Evolutionary conservation across 2,888 invertebrate species (phyloP).

Genomic region (Drosophila borealis): DNA sequence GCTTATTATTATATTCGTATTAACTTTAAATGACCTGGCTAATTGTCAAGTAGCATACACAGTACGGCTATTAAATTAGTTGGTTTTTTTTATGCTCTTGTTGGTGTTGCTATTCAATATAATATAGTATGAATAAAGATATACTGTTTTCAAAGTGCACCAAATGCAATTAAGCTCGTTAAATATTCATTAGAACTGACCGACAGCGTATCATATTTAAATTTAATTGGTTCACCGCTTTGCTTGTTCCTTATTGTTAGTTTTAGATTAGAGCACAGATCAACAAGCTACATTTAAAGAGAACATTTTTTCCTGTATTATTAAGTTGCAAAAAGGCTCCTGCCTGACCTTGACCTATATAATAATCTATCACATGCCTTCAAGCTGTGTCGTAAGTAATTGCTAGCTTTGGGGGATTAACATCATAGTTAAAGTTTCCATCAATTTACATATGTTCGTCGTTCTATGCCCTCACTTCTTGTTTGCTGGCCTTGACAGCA

Average conservation of each 20-base stretch:
- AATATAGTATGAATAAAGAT: neutral
- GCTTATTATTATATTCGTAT: constrained; percentile 49
- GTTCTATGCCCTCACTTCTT: constrained; percentile 12
- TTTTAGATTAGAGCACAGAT: constrained; percentile 35
- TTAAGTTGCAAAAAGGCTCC: constrained; percentile 33
- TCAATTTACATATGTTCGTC: neutral
- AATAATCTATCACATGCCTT: neutral
- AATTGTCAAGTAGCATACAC: constrained; percentile 45
- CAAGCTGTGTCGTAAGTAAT: neutral
- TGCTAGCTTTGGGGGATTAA: neutral
- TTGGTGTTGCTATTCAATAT: constrained; percentile 8
- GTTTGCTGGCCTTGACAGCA: neutral
- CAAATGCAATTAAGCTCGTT: constrained; percentile 64
- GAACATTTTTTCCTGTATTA: constrained; percentile 37
- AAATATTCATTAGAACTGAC: constrained; percentile 59
- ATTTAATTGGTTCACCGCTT: constrained; percentile 59
- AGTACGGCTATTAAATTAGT: constrained; percentile 27
- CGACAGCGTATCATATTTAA: constrained; percentile 52
- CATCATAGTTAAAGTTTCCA: neutral
- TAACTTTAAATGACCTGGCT: constrained; percentile 45
- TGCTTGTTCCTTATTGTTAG: constrained; percentile 59
- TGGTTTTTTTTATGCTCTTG: constrained; percentile 28
- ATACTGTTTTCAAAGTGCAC: constrained; percentile 15
- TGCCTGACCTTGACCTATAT: neutral
- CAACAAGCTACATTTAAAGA: constrained; percentile 29